phyloP scores from a whole-genome alignment of 2,797 vertebrate genomes.

The Peromyscus melanophrys region DNA sequence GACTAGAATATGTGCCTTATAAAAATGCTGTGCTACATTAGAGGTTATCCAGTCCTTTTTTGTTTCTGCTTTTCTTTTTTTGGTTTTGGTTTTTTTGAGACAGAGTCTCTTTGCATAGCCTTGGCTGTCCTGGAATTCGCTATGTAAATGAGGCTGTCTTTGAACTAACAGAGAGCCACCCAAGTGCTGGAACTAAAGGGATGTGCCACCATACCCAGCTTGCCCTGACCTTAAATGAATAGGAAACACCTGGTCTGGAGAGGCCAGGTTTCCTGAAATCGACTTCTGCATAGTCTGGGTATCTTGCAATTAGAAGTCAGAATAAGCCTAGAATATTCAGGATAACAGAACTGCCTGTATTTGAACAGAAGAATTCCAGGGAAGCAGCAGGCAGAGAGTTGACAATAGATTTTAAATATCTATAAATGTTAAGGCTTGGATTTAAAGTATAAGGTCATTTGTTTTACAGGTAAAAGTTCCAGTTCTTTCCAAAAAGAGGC shows the following conservation, averaged over 20 bases:
- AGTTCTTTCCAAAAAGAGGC: background rate
- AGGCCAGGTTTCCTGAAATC: background rate
- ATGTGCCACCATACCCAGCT: background rate
- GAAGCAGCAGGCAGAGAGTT: constrained; percentile 13
- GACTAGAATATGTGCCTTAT: background rate
- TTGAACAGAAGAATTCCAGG: background rate
- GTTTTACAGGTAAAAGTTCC: constrained; percentile 22
- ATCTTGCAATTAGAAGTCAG: constrained; percentile 2
- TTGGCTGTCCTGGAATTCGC: background rate
- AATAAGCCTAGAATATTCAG: background rate
- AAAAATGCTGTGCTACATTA: background rate
- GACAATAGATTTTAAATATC: constrained; percentile 20
- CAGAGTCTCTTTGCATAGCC: background rate
- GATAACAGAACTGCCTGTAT: background rate
- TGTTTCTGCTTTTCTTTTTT: background rate
- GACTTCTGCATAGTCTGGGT: background rate
- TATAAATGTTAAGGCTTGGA: background rate
- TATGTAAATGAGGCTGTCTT: background rate
- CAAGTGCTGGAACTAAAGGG: background rate
- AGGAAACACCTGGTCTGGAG: background rate
- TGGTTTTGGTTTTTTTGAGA: background rate
- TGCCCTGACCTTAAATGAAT: background rate
- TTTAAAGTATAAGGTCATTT: constrained; percentile 1
- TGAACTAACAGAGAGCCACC: background rate
- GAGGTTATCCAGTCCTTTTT: background rate